Evolutionary conservation across 2,888 invertebrate genomes (phyloP), one percentile per base, ranked within the genome.

Genomic region (Galerucella nymphaeae): DNA sequence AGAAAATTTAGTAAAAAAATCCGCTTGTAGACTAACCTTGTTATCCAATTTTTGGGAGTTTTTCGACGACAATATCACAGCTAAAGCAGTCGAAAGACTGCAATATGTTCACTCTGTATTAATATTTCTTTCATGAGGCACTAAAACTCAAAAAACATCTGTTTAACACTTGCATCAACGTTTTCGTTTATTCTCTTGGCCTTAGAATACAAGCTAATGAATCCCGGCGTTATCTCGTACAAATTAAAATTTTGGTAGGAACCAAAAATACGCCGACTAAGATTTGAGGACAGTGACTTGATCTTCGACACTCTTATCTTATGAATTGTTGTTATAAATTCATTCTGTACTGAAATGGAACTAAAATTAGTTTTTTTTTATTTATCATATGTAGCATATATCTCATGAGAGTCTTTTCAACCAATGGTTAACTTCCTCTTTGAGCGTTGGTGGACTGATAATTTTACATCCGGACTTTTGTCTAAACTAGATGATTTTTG

Each of bases 341-440:
- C 69, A 73, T 71, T 75, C 74, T 66, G 68, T 71, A 74, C 58
- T 66, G 71, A 70, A 69, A 63, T 57, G 72, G 69, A 74, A 75
- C 71, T 74, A 72, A 78, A 74, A 71, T 74, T 66, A 62, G 63
- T 72, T 76, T 76, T 75, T 76, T 75, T 75, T 77, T 73, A 77
- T 75, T 78, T 78, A 77, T 76, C 78, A 75, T 73, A 77, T 78
- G 72, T 72, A 68, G 66, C 73, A 73, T 72, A 71, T 64, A 76
- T 79, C 79, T 80, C 78, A 76, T 78, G 72, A 79, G 73, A 75
- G 76, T 75, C 75, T 82, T 84, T 84, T 83, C 84, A 82, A 84
- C 81, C 79, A 77, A 76, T 75, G 71, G 70, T 63, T 73, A 80
- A 83, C 83, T 83, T 84, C 84, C 84, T 78, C 76, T 76, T 64